Conservation (phyloP, 1,140 invertebrate species). For the Eueides isabella region DNA sequence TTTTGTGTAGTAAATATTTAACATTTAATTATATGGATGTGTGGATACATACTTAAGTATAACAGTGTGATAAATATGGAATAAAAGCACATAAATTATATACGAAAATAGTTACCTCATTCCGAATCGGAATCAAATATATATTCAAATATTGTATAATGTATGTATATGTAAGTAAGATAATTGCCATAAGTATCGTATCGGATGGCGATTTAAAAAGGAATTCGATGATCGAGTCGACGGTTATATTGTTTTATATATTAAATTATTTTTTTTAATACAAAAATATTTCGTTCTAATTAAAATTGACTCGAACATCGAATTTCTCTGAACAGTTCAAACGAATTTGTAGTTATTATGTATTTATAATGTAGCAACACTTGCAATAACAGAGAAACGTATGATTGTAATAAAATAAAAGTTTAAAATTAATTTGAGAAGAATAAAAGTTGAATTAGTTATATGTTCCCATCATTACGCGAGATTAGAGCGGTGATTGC, state of each 20-base stretch:
- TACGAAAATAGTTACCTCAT: slow-evolving; percentile 62
- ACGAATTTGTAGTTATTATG: slow-evolving; percentile 34
- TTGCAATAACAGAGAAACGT: slow-evolving; percentile 19
- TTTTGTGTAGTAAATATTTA: not conserved
- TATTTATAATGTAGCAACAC: slow-evolving; percentile 29
- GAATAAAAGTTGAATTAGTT: slow-evolving; percentile 1
- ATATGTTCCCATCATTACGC: slow-evolving; percentile 18
- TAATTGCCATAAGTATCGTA: slow-evolving; percentile 26
- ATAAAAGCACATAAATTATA: slow-evolving; percentile 50
- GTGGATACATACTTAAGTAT: slow-evolving; percentile 28
- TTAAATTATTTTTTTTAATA: not conserved
- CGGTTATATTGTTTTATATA: not conserved
- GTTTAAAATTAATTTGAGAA: not conserved
- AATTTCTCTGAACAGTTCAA: slow-evolving; percentile 30
- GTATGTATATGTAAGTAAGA: slow-evolving; percentile 19
- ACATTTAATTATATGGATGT: not conserved
- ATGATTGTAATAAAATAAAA: not conserved
- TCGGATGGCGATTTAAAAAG: slow-evolving; percentile 17
- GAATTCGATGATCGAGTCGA: slow-evolving; percentile 27
- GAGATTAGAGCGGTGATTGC: slow-evolving; percentile 34
- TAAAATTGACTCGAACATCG: slow-evolving; percentile 24
- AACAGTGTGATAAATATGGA: slow-evolving; percentile 58
- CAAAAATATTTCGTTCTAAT: not conserved
- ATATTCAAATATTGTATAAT: slow-evolving; percentile 27
- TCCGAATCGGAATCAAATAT: slow-evolving; percentile 42